Evolutionary conservation across 2,113 vertebrate genomes (phyloP), one percentile per base, ranked within the genome.

Genomic region (Melanostigma gelatinosum): DNA sequence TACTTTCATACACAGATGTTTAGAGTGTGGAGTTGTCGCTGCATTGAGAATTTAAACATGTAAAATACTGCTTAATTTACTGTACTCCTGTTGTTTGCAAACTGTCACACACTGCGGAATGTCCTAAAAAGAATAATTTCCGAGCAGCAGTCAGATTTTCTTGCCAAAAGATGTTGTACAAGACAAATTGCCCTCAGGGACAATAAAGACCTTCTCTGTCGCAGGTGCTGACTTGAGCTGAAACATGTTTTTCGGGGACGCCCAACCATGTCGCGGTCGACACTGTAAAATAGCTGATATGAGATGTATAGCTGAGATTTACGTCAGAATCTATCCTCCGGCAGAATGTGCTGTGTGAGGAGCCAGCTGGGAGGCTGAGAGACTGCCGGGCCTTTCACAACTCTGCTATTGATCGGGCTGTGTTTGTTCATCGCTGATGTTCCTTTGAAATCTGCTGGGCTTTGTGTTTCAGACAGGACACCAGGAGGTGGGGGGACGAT

Each of bases 391-490:
- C 74, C 0, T 52, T 88, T 70, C 75, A 66, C 78, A 63, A 64
- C 68, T 80, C 77, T 50, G 54, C 36, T 90, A 90, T 92, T 77
- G 85, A 91, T 90, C 24, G 4, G 48, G 13, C 52, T 34, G 79
- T 46, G 61, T 89, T 89, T 83, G 88, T 82, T 88, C 80, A 55
- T 50, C 89, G 91, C 88, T 91, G 89, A 89, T 89, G 87, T 86
- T 42, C 77, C 42, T 82, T 55, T 1, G 48, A 87, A 92, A 86
- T 89, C 38, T 77, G 85, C 89, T 90, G 72, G 48, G 65, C 38
- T 79, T 68, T 61, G 67, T 79, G 85, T 77, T 91, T 91, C 46
- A 60, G 40, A 60, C 62, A 61, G 75, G 75, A 85, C 86, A 75
- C 44, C 13, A 52, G 36, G 46, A 46, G 29, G 54, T 57, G 50